Evolutionary conservation across 2,888 invertebrate genomes (phyloP), one percentile per base, ranked within the genome.

Genomic region (Alloplasta piceator): DNA sequence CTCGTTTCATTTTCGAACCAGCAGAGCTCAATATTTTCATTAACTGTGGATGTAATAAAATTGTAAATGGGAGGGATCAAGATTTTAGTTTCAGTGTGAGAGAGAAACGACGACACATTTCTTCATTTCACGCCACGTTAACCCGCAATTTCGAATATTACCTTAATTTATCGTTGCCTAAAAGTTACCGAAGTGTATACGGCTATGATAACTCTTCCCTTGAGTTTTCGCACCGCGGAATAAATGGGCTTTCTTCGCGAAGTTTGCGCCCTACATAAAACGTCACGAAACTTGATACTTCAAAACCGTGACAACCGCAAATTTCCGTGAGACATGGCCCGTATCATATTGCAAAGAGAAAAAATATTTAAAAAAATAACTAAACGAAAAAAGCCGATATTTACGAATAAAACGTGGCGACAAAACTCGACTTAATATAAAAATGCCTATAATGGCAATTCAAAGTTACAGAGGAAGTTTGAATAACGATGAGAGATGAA

Each of bases 91-190:
- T 26, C 26, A 26, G 26, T 26, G 26, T 3, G 26, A 26, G 26
- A 26, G 26, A 26, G 26, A 26, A 26, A 26, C 77, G 82, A 85
- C 79, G 83, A 61, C 78, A 85, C 84, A 86, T 87, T 86, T 85
- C 83, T 86, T 89, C 85, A 87, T 88, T 89, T 89, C 87, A 88
- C 83, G 87, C 83, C 79, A 61, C 83, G 84, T 89, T 87, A 86
- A 86, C 80, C 83, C 70, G 84, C 66, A 80, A 85, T 84, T 86
- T 85, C 77, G 74, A 84, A 84, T 85, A 87, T 85, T 84, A 75
- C 75, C 70, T 82, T 86, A 87, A 89, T 89, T 89, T 88, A 89
- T 89, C 72, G 86, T 74, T 67, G 6, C 39, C 12, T 4, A 14
- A 46, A 16, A 55, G 58, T 14, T 26, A 39, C 16, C 41, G 16